A percentile compares a stretch with the other conserved stretches of the same genome.
Evolutionary conservation across 2,113 vertebrate species (phyloP).

Genomic region (Lagopus muta): DNA sequence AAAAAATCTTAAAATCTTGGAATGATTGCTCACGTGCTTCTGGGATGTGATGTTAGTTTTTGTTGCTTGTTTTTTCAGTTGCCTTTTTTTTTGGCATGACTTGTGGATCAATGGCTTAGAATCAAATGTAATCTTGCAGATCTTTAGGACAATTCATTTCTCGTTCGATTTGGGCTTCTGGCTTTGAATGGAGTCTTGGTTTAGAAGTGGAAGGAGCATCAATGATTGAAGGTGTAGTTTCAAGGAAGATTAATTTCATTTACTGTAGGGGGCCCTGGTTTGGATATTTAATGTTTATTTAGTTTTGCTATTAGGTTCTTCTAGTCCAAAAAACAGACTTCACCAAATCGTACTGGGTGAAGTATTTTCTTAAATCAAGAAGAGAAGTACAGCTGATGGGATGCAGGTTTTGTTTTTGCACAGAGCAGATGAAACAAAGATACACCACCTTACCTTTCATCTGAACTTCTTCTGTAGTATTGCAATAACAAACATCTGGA

Average conservation of each 20-base stretch:
- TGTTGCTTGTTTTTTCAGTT: background rate
- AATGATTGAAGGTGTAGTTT: background rate
- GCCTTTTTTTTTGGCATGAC: background rate
- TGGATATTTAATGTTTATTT: background rate
- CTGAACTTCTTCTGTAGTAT: background rate
- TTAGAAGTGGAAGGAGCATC: background rate
- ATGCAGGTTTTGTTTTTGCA: rapidly evolving
- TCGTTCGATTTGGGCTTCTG: background rate
- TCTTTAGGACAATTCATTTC: background rate
- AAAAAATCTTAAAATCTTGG: background rate
- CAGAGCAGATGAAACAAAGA: background rate
- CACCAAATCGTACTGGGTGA: background rate
- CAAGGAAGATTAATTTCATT: background rate
- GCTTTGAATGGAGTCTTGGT: background rate
- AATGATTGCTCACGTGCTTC: background rate
- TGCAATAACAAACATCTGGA: background rate
- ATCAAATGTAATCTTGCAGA: background rate
- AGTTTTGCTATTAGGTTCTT: background rate
- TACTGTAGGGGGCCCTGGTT: background rate
- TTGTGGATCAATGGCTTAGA: slow-evolving; percentile 14
- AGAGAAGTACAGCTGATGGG: background rate
- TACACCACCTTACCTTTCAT: background rate
- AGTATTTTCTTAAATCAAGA: background rate
- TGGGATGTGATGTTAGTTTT: background rate
- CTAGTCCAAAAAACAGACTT: background rate